Conservation (phyloP, 2,888 invertebrate genomes). For the Stenurella melanura region DNA sequence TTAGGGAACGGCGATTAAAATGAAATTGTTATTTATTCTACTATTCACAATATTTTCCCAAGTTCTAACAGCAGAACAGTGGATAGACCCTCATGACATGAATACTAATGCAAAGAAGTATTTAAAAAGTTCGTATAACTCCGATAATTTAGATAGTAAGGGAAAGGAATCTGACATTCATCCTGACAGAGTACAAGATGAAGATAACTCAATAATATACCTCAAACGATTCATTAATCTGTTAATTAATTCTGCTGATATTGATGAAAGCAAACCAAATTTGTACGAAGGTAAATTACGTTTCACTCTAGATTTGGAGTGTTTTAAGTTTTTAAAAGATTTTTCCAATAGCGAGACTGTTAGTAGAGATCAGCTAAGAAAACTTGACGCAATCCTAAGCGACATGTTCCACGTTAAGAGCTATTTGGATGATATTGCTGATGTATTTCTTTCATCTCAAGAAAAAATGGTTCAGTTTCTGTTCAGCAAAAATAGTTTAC, state of each 20-base stretch:
- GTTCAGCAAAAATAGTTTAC: constrained; percentile 47
- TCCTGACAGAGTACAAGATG: constrained; percentile 22
- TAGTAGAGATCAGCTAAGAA: constrained; percentile 51
- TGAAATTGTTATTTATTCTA: constrained; percentile 39
- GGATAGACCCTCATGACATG: constrained; percentile 61
- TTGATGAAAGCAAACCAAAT: constrained; percentile 46
- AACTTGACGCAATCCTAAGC: constrained; percentile 56
- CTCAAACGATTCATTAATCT: constrained; percentile 55
- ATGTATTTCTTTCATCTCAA: constrained; percentile 45
- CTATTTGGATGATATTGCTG: constrained; percentile 47
- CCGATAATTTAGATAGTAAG: background rate
- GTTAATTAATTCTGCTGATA: constrained; percentile 51
- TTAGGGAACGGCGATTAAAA: constrained; percentile 12
- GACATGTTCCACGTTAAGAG: constrained; percentile 47
- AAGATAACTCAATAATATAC: constrained; percentile 44
- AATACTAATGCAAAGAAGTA: constrained; percentile 49
- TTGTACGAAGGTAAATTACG: constrained; percentile 49
- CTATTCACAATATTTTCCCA: constrained; percentile 22
- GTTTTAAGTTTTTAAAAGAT: constrained; percentile 52
- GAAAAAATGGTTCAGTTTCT: constrained; percentile 47
- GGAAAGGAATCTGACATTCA: background rate
- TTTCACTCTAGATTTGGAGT: constrained; percentile 48
- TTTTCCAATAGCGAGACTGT: constrained; percentile 47
- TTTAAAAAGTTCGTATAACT: constrained; percentile 37
- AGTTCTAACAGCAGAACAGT: constrained; percentile 39